Conservation (phyloP, 2,888 invertebrate genomes). For the Eristalis intricaria region DNA sequence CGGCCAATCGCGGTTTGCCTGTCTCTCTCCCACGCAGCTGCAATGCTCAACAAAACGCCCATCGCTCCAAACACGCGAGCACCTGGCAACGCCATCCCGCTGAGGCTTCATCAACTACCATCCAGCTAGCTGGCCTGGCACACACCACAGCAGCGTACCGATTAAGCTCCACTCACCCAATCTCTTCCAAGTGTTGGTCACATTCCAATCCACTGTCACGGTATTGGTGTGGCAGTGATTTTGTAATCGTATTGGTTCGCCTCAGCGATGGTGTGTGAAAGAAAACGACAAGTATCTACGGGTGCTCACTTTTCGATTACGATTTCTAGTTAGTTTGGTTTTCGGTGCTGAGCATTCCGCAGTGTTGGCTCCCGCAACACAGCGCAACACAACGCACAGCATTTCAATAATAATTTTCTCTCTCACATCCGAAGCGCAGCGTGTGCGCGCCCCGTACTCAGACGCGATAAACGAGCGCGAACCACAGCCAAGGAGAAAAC, state of each 20-base stretch:
- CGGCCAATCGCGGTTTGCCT: neutral
- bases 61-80: neutral
- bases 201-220: conserved; percentile 60
- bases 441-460: neutral
- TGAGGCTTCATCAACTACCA: conserved; percentile 37
- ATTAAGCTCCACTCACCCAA: conserved; percentile 64
- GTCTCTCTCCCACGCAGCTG: neutral
- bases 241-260: conserved; percentile 64
- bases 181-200: conserved; percentile 43
- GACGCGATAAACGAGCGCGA: conserved; percentile 62
- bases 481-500: conserved; percentile 1
- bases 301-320: conserved; percentile 71
- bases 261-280: neutral
- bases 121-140: neutral
- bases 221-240: conserved; percentile 68
- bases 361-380: conserved; percentile 61
- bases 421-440: neutral
- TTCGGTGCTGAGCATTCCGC: conserved; percentile 72
- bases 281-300: conserved; percentile 57
- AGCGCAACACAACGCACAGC: conserved; percentile 36
- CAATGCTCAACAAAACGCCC: neutral
- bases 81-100: conserved; percentile 59
- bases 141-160: conserved; percentile 46
- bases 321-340: conserved; percentile 71
- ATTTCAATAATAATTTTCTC: neutral